Evolutionary conservation across 2,113 vertebrate species (phyloP).

Genomic region (Thunnus thynnus): DNA sequence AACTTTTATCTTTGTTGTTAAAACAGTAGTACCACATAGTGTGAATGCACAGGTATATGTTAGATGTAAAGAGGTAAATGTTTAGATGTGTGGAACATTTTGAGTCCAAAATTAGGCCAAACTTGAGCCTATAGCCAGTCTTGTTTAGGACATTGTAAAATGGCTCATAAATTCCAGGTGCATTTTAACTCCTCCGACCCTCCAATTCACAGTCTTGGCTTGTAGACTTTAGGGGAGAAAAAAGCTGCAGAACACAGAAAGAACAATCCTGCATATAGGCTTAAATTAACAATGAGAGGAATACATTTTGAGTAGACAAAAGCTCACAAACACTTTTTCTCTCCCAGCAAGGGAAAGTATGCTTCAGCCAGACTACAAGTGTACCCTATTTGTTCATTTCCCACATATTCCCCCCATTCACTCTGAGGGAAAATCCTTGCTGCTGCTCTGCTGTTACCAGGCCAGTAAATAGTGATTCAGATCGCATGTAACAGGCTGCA

Average conservation of each 20-base stretch:
- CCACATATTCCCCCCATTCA: constrained; percentile 15
- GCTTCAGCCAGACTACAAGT: constrained; percentile 4
- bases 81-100: not conserved
- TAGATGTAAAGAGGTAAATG: no score
- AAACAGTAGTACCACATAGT: not conserved
- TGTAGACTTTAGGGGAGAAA: not conserved
- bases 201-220: constrained; percentile 12
- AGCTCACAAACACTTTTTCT: not conserved
- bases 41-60: not conserved
- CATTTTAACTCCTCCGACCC: constrained; percentile 3
- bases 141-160: constrained; percentile 52
- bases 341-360: not conserved
- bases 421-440: constrained; percentile 26
- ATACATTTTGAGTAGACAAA: not conserved
- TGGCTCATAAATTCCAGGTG: constrained; percentile 63
- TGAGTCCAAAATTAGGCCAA: not conserved
- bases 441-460: constrained; percentile 32
- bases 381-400: no score
- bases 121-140: not conserved
- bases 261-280: not conserved
- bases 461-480: constrained; percentile 60
- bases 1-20: not conserved
- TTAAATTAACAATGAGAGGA: not conserved
- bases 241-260: not conserved
- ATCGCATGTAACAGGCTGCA: constrained; percentile 49